These are phyloP conservation scores for Tetragonula carbonaria DNA, from an alignment of 2,888 invertebrate species.

Conservation along the genomic window DNA sequence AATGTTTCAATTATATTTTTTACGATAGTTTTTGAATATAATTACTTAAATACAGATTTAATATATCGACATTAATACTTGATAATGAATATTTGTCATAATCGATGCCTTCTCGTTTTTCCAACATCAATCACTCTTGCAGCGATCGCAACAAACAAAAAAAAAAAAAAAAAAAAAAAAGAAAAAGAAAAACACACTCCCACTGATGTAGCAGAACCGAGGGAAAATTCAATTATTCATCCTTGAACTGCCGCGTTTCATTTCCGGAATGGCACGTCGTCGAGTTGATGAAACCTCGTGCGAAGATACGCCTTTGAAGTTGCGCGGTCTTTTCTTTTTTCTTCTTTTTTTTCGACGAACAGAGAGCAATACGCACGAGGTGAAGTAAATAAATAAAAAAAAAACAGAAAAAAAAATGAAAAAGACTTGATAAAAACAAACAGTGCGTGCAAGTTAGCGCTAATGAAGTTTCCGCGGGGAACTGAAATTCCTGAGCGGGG, in stretches of 20 bases:
- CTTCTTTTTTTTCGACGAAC: neutral
- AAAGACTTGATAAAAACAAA: slow-evolving; percentile 56
- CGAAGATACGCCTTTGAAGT: neutral
- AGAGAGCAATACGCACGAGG: slow-evolving; percentile 34
- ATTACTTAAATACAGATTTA: too few species aligned
- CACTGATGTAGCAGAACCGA: neutral
- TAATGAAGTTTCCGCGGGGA: slow-evolving; percentile 55
- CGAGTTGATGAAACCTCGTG: slow-evolving; percentile 8
- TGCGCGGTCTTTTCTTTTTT: neutral
- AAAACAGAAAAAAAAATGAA: too few species aligned
- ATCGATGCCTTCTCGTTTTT: neutral
- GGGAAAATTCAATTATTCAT: neutral
- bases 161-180: too few species aligned
- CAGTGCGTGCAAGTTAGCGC: slow-evolving; percentile 48
- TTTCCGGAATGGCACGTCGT: neutral
- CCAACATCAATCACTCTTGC: too few species aligned
- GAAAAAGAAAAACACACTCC: neutral
- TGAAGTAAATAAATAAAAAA: neutral
- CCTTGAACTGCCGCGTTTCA: neutral
- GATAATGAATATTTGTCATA: too few species aligned
- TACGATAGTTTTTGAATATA: too few species aligned
- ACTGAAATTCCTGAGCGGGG: neutral
- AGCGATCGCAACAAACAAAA: too few species aligned
- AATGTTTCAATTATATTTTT: too few species aligned
- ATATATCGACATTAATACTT: too few species aligned